phyloP scores from a whole-genome alignment of 2,113 vertebrate species.

The Gorilla gorilla region DNA sequence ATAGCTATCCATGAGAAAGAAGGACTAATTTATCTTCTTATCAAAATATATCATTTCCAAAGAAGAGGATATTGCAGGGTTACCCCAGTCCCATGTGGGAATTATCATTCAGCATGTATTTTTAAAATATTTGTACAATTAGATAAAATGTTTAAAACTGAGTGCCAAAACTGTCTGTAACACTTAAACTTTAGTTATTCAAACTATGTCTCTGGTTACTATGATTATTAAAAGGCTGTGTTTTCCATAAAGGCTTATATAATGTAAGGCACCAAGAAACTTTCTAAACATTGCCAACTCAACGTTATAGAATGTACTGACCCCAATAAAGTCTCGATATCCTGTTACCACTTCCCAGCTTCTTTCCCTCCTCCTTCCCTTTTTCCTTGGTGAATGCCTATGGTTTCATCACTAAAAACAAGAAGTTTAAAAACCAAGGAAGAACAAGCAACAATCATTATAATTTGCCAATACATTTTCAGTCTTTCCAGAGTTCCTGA shows the following conservation, averaged over 20 bases:
- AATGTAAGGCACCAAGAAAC: not conserved
- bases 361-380: not conserved
- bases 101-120: not conserved
- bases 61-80: not conserved
- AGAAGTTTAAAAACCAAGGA: not conserved
- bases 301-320: not conserved
- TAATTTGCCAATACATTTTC: not conserved
- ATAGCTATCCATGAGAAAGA: not conserved
- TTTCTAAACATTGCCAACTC: not conserved
- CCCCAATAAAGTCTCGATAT: not conserved
- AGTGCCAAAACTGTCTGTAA: not conserved
- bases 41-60: not conserved
- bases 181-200: not conserved
- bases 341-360: not conserved
- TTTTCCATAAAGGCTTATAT: not conserved
- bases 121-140: not conserved
- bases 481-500: not conserved
- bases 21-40: not conserved
- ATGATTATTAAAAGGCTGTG: not conserved
- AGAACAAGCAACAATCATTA: not conserved
- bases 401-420: not conserved
- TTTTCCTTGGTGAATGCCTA: not conserved
- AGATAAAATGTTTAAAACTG: conserved; percentile 20
- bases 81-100: not conserved
- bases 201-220: not conserved